Evolutionary conservation across 2,888 invertebrate species (phyloP).

Genomic region (Tenthredo distinguenda): DNA sequence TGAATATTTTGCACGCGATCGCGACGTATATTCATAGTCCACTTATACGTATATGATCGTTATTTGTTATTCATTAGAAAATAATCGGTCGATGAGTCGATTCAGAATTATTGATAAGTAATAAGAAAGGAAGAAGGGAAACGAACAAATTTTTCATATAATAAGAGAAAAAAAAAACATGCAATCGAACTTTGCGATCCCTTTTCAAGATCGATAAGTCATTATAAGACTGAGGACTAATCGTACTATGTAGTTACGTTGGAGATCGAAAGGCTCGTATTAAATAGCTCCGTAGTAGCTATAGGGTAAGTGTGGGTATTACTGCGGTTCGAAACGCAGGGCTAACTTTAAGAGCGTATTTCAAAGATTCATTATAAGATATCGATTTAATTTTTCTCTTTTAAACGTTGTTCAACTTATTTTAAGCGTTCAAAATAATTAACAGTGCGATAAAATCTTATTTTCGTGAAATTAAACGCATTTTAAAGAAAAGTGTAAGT

Average conservation of each 20-base stretch:
- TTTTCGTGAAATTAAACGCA: no score
- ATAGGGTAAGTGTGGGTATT: no score
- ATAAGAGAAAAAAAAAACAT: background rate
- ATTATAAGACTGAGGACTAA: background rate
- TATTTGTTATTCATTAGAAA: background rate
- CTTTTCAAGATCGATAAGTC: background rate
- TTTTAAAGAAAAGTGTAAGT: no score
- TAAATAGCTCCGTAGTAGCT: background rate
- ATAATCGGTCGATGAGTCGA: background rate
- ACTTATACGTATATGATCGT: background rate
- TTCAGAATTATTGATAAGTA: background rate
- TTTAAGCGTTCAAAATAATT: no score
- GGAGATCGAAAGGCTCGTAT: background rate
- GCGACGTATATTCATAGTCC: background rate
- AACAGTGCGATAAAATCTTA: no score
- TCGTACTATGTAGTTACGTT: constrained; percentile 1
- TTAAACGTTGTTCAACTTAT: no score
- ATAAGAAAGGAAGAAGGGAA: background rate
- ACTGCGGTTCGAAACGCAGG: no score
- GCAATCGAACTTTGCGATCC: background rate
- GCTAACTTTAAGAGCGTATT: no score
- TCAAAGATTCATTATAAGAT: no score
- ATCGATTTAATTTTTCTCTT: no score
- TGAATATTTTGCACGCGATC: background rate
- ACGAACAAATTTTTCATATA: no score